Conservation (phyloP, 1,140 invertebrate genomes). For the Samia ricini region DNA sequence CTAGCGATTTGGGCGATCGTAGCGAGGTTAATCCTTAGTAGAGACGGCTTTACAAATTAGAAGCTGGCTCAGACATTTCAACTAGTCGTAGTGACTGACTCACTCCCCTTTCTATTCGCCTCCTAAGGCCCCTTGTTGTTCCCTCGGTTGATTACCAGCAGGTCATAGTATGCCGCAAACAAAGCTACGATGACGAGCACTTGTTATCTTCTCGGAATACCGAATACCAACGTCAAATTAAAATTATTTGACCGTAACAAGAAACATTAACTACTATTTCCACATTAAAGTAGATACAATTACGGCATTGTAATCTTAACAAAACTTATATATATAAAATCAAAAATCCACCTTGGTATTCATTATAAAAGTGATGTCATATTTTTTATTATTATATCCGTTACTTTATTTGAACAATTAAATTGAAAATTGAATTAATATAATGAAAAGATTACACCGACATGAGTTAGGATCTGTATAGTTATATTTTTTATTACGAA, state of each 20-base stretch:
- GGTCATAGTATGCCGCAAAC: slow-evolving; percentile 44
- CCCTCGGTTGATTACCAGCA: slow-evolving; percentile 43
- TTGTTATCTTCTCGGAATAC: slow-evolving; percentile 51
- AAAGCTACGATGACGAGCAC: slow-evolving; percentile 49
- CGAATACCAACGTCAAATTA: slow-evolving; percentile 37
- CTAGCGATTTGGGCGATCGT: slow-evolving; percentile 29
- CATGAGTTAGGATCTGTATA: no score
- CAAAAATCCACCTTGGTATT: no score
- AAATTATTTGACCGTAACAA: slow-evolving; percentile 41
- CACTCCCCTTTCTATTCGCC: slow-evolving; percentile 16
- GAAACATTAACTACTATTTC: slow-evolving; percentile 14
- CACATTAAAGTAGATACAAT: no score
- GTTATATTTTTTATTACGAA: no score
- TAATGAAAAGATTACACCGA: no score
- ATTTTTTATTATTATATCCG: no score
- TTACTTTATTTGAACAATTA: no score
- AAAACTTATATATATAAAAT: no score
- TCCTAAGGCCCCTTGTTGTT: slow-evolving; percentile 12
- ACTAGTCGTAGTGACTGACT: slow-evolving; percentile 31
- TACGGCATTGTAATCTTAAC: no score
- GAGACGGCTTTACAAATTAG: slow-evolving; percentile 47
- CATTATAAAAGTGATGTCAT: no score
- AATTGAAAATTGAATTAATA: no score
- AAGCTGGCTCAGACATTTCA: slow-evolving; percentile 48
- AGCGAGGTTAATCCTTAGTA: slow-evolving; percentile 41